phyloP scores from a whole-genome alignment of 2,113 vertebrate genomes.

The Pipa parva region DNA sequence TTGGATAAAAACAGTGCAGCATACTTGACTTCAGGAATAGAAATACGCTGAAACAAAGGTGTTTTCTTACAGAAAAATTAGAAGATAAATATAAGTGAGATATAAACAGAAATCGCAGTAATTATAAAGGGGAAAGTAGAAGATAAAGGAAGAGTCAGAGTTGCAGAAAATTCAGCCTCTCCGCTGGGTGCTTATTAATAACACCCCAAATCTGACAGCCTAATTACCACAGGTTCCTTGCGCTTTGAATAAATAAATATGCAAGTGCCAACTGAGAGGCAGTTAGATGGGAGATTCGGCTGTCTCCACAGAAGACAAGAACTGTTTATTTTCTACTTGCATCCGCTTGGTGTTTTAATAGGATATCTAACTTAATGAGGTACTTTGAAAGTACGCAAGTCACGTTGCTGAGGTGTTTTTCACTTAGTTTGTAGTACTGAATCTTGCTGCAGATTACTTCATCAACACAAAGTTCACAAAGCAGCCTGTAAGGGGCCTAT shows the following conservation, averaged over 20 bases:
- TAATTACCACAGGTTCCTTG: slow-evolving; percentile 69
- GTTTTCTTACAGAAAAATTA: no score
- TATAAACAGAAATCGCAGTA: background rate
- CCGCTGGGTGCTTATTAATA: slow-evolving; percentile 72
- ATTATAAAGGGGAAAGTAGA: slow-evolving; percentile 45
- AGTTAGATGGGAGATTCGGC: slow-evolving; percentile 62
- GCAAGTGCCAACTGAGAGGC: slow-evolving; percentile 68
- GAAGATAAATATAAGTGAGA: background rate
- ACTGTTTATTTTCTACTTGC: slow-evolving; percentile 72
- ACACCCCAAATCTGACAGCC: slow-evolving; percentile 72
- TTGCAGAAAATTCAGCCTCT: slow-evolving; percentile 52
- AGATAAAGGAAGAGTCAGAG: slow-evolving; percentile 46
- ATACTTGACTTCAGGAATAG: no score
- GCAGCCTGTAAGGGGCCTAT: background rate
- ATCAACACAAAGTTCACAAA: slow-evolving; percentile 3
- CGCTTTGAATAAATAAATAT: slow-evolving; percentile 76
- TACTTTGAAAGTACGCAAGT: slow-evolving; percentile 67
- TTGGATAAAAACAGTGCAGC: no score
- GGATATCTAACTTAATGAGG: slow-evolving; percentile 67
- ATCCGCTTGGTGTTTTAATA: slow-evolving; percentile 64
- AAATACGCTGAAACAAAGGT: background rate
- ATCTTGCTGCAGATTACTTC: background rate
- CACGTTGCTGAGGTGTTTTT: slow-evolving; percentile 37
- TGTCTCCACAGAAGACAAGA: slow-evolving; percentile 66
- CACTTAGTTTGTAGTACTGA: slow-evolving; percentile 3